Percentiles rank a stretch among this genome's conserved stretches.
Evolutionary conservation across 2,888 invertebrate genomes (phyloP).

Genomic region (Erebia palarica): DNA sequence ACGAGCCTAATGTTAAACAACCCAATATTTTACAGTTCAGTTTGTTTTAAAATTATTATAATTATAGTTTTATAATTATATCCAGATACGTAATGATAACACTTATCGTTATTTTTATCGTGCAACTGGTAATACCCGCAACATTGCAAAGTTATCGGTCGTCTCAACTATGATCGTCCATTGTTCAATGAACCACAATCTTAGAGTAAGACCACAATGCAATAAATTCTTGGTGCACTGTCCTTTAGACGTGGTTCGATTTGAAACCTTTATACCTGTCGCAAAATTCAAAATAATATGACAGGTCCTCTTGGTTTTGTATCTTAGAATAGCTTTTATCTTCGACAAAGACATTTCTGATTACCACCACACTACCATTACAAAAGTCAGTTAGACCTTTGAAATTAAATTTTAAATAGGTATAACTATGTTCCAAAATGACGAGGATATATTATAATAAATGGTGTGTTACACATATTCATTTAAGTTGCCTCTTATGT

Average conservation of each 20-base stretch:
- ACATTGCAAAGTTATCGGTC: conserved; percentile 52
- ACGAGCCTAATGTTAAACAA: conserved; percentile 32
- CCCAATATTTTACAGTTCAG: neutral
- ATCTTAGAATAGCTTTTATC: too few relatives aligned
- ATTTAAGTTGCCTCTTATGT: conserved; percentile 19
- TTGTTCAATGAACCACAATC: conserved; percentile 55
- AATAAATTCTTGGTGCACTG: conserved; percentile 65
- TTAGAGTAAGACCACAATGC: conserved; percentile 40
- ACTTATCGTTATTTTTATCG: conserved; percentile 39
- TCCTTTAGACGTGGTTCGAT: conserved; percentile 46
- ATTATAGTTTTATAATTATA: too few relatives aligned
- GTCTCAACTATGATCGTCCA: conserved; percentile 51
- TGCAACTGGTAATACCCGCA: conserved; percentile 35
- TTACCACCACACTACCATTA: too few relatives aligned
- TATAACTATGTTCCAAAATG: neutral
- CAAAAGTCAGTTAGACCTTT: too few relatives aligned
- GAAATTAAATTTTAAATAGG: too few relatives aligned
- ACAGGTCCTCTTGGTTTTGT: neutral
- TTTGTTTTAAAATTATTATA: conserved; percentile 4
- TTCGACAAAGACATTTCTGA: too few relatives aligned
- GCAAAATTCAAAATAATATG: neutral
- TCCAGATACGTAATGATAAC: conserved; percentile 28
- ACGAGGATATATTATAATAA: neutral
- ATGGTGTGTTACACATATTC: neutral
- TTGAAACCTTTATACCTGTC: conserved; percentile 10